Percentiles rank a stretch among this genome's conserved stretches.
These are phyloP conservation scores for Mycogona germanica DNA, from an alignment of 2,888 invertebrate species.

Conservation along the genomic window DNA sequence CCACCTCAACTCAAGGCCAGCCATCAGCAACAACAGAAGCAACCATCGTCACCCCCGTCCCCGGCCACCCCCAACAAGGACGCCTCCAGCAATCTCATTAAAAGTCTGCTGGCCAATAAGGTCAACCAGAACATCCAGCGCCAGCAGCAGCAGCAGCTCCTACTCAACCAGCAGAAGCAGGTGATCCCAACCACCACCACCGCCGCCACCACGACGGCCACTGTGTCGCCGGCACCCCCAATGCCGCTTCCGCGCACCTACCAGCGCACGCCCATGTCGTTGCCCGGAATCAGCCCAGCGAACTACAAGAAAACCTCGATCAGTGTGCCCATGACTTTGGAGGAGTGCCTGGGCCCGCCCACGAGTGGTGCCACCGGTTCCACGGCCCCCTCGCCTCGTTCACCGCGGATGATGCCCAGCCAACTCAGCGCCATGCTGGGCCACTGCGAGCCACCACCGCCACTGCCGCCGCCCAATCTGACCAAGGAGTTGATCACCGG, in stretches of 20 bases:
- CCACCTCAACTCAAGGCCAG: neutral
- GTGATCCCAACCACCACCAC: neutral
- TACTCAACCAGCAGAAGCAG: slow-evolving; percentile 4
- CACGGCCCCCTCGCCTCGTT: neutral
- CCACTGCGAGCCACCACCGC: slow-evolving; percentile 10
- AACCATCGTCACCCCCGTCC: slow-evolving; percentile 20
- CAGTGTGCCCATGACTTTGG: neutral
- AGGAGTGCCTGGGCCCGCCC: neutral
- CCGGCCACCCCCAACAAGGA: slow-evolving; percentile 28
- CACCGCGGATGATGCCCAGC: neutral
- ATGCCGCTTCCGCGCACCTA: neutral
- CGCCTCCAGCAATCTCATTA: slow-evolving; percentile 68
- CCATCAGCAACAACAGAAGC: slow-evolving; percentile 11
- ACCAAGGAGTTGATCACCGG: slow-evolving; percentile 2
- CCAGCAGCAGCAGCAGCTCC: slow-evolving; percentile 16
- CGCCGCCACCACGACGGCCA: neutral
- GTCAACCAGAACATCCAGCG: slow-evolving; percentile 40
- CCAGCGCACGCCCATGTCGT: neutral
- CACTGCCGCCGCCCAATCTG: slow-evolving; percentile 8
- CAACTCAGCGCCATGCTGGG: slow-evolving; percentile 16
- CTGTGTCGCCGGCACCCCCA: neutral
- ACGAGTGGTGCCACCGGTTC: neutral
- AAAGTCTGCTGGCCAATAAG: slow-evolving; percentile 88
- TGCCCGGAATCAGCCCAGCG: neutral
- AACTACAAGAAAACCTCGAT: slow-evolving; percentile 4